Percentiles rank a stretch among this genome's conserved stretches.
These are phyloP conservation scores for Ageneiosus marmoratus DNA, from an alignment of 2,113 vertebrate species.

Conservation along the genomic window DNA sequence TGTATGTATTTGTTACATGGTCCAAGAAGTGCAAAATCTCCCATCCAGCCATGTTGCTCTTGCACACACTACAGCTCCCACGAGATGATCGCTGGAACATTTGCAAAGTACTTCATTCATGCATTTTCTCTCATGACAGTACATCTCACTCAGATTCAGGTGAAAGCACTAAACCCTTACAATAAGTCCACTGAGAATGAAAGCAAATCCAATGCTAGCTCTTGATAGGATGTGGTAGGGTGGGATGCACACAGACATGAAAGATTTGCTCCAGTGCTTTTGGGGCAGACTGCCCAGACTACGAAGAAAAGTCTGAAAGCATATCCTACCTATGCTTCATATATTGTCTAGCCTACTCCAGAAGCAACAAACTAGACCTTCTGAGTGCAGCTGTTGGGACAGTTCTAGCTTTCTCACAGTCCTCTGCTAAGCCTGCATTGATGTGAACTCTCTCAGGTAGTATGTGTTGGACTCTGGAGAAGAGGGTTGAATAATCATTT, in stretches of 20 bases:
- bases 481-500: constrained; percentile 45
- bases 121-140: constrained; percentile 19
- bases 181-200: constrained; percentile 37
- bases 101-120: constrained; percentile 43
- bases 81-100: constrained; percentile 28
- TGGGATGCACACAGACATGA: constrained; percentile 45
- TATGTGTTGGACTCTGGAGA: constrained; percentile 36
- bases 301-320: constrained; percentile 35
- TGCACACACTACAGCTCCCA: constrained; percentile 3
- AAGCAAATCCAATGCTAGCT: constrained; percentile 29
- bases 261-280: constrained; percentile 41
- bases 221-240: constrained; percentile 28
- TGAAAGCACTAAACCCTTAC: constrained; percentile 27
- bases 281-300: constrained; percentile 37
- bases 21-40: constrained; percentile 32
- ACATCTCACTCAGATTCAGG: constrained; percentile 25
- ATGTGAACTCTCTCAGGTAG: constrained; percentile 49
- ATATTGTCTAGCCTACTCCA: constrained; percentile 40
- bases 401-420: constrained; percentile 42
- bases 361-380: constrained; percentile 44
- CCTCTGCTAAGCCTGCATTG: constrained; percentile 36
- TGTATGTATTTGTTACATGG: constrained; percentile 25
- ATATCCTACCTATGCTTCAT: constrained; percentile 42
- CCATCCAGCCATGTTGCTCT: constrained; percentile 1
- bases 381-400: constrained; percentile 35